These are phyloP conservation scores for Amphipyra tragopoginis DNA, from an alignment of 2,888 invertebrate genomes.

Conservation along the genomic window DNA sequence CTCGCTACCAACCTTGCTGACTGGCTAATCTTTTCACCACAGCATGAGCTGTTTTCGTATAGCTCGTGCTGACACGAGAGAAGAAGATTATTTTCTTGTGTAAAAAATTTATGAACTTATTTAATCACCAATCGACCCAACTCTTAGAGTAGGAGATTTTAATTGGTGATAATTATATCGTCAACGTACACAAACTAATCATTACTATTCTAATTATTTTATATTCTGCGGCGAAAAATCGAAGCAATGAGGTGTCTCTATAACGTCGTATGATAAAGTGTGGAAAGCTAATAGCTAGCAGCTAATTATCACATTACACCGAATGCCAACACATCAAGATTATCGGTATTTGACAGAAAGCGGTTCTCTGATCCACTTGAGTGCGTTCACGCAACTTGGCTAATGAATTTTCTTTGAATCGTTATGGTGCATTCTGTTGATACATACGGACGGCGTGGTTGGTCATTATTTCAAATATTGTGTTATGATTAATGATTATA, in stretches of 20 bases:
- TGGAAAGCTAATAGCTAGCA: constrained; percentile 8
- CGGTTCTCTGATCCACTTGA: constrained; percentile 31
- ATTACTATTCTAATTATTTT: no score
- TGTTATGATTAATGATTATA: no score
- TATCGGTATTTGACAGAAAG: constrained; percentile 59
- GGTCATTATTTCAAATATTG: background rate
- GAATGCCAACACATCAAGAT: constrained; percentile 16
- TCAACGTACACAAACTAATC: no score
- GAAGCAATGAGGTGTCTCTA: background rate
- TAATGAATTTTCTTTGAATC: constrained; percentile 49
- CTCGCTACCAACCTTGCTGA: no score
- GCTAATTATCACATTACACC: constrained; percentile 38
- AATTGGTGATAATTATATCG: no score
- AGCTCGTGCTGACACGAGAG: no score
- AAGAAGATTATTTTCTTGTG: no score
- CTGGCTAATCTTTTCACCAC: no score
- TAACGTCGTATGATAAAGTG: background rate
- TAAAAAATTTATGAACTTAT: no score
- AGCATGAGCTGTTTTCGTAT: no score
- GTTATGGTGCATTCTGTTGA: constrained; percentile 17
- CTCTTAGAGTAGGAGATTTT: background rate
- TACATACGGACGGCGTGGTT: background rate
- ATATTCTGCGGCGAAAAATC: no score
- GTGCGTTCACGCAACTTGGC: constrained; percentile 30
- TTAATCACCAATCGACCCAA: background rate